Base-by-base conservation (phyloP, 2,888 invertebrate genomes). In the Pyrrhosoma nymphula region DNA sequence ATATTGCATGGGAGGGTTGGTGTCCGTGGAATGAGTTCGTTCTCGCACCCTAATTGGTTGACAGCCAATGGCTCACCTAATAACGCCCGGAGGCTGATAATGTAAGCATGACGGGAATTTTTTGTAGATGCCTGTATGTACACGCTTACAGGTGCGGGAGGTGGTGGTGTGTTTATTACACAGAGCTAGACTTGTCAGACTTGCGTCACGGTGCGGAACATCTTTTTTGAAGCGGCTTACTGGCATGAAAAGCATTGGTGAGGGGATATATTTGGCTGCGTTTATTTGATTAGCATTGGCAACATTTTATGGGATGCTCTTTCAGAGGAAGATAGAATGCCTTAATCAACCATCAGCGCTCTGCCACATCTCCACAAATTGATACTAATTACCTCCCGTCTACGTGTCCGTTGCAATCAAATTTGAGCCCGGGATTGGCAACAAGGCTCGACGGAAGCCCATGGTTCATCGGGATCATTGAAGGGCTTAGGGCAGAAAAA, bases 281-380 rank as follows among this genome's bases (percentile, higher is more conserved):
- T 69, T 91, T 26, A 93, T 93, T 93, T 55, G 93, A 93, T 93
- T 93, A 69, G 55, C 69, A 93, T 69, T 30, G 93, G 47, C 93
- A 60, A 75, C 47, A 93, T 93, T 93, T 93, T 93, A 93, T 69
- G 93, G 93, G 63, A 63, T 91, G 63, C 91, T n/a, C 75, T 75
- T 75, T 93, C 26, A 69, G 47, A 93, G 75, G 93, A 47, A 55
- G 93, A 55, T 39, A 89, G 89, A 89, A 56, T 47, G 93, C 93
- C 93, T 93, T 93, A 93, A 93, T 93, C 93, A 93, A 69, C 93
- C 93, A 26, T 93, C 93, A 35, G 39, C 93, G 35, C 35, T 16
- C 69, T 20, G 75, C 26, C 69, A 30, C 82, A 20, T 47, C 69
- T 47, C 47, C 47, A 39, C 39, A 69, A 93, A 93, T 93, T 93